Evolutionary conservation across 2,113 vertebrate genomes (phyloP).

Genomic region (Acanthisitta chloris): DNA sequence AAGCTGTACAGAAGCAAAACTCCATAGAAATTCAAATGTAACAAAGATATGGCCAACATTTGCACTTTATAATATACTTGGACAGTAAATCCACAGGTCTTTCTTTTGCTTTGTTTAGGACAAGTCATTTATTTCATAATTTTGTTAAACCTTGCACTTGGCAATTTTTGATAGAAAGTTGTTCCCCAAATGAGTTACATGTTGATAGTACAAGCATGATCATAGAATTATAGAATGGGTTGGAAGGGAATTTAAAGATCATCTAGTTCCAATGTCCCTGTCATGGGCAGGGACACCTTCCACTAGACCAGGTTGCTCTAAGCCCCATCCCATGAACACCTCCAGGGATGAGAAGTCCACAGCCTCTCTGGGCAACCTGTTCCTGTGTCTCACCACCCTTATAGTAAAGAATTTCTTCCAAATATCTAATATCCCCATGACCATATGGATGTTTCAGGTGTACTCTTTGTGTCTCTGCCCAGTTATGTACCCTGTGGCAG

Average conservation of each 20-base stretch:
- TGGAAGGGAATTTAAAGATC: not conserved
- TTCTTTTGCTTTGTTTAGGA: not conserved
- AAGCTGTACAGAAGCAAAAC: not conserved
- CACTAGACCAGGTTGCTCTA: not conserved
- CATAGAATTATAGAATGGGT: not conserved
- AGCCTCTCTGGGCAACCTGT: not conserved
- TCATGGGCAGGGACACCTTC: not conserved
- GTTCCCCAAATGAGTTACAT: not conserved
- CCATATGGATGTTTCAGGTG: rapidly evolving
- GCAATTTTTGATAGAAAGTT: not conserved
- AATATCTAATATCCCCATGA: not conserved
- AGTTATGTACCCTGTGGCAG: not conserved
- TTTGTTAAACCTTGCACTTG: rapidly evolving
- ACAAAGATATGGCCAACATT: not conserved
- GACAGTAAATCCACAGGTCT: not conserved
- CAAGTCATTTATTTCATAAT: not conserved
- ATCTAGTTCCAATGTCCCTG: not conserved
- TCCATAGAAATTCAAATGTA: not conserved
- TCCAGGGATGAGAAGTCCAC: not conserved
- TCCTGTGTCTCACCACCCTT: not conserved
- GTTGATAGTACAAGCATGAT: not conserved
- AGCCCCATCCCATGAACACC: not conserved
- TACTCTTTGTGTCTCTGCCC: not conserved
- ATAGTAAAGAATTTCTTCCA: not conserved
- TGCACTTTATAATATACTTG: not conserved